A percentile compares a stretch with the other conserved stretches of the same genome.
phyloP scores from a whole-genome alignment of 1,140 invertebrate genomes.

The Drosophila willistoni region DNA sequence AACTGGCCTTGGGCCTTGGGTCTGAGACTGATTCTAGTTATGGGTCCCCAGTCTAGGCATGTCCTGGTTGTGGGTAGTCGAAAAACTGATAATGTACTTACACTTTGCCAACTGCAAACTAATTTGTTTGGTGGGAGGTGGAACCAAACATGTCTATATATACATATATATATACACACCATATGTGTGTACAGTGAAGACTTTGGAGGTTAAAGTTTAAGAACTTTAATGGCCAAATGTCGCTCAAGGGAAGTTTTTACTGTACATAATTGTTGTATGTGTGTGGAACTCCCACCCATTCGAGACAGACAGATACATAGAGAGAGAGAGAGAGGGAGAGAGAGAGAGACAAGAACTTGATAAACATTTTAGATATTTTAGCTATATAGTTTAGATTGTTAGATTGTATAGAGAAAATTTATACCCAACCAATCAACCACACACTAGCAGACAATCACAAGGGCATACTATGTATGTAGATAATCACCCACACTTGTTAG shows the following conservation, averaged over 20 bases:
- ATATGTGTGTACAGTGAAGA: neutral
- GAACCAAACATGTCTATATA: slow-evolving; percentile 16
- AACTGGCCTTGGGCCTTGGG: neutral
- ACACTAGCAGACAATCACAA: neutral
- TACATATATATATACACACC: neutral
- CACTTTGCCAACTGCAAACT: slow-evolving; percentile 52
- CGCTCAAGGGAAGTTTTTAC: too few relatives aligned
- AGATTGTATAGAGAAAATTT: slow-evolving; percentile 18
- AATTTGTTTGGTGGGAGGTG: slow-evolving; percentile 46
- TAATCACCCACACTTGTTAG: neutral
- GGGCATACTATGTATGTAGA: too few relatives aligned
- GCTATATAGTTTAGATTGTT: slow-evolving; percentile 38
- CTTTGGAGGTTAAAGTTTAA: too few relatives aligned
- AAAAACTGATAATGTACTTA: slow-evolving; percentile 63
- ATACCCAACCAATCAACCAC: slow-evolving; percentile 1
- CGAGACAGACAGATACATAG: neutral
- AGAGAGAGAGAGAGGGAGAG: too few relatives aligned
- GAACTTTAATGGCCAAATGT: too few relatives aligned
- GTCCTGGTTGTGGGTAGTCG: slow-evolving; percentile 34
- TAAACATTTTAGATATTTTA: slow-evolving; percentile 38
- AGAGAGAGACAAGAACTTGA: slow-evolving; percentile 19
- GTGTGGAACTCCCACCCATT: too few relatives aligned
- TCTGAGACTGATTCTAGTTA: neutral
- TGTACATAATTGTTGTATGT: too few relatives aligned
- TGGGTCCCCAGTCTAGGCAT: neutral